phyloP scores from a whole-genome alignment of 23 tunicate species.

The Phallusia fumigata region DNA sequence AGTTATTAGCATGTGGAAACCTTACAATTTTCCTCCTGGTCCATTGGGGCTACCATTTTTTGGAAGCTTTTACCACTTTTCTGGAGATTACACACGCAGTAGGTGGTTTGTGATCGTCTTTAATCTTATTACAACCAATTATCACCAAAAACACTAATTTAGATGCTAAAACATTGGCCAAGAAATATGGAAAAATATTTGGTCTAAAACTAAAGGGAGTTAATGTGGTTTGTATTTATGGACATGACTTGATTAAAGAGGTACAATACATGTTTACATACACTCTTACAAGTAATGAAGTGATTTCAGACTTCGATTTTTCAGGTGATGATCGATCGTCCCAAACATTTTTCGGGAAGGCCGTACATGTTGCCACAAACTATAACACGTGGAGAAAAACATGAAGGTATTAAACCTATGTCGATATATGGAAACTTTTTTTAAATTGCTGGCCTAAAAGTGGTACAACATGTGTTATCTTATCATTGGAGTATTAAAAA shows the following conservation, averaged over 20 bases:
- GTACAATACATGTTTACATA: not conserved
- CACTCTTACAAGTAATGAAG: not conserved
- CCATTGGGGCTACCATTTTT: conserved; percentile 9
- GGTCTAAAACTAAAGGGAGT: conserved; percentile 1
- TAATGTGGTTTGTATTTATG: conserved; percentile 19
- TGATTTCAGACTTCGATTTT: not conserved
- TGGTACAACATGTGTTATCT: too few species aligned
- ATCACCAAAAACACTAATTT: not conserved
- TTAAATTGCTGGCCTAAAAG: too few species aligned
- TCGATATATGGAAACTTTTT: not conserved
- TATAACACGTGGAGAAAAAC: not conserved
- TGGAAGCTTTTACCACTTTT: conserved; percentile 15
- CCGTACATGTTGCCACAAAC: not conserved
- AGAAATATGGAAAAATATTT: conserved; percentile 17
- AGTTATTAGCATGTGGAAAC: not conserved
- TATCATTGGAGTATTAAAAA: too few species aligned
- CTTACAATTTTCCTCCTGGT: conserved; percentile 25
- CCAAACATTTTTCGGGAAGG: not conserved
- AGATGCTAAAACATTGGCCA: not conserved
- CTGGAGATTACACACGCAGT: not conserved
- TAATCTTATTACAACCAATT: not conserved
- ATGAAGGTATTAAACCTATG: not conserved
- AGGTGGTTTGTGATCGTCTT: not conserved
- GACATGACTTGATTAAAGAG: conserved; percentile 20
- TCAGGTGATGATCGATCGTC: not conserved